Percentiles rank a stretch among this genome's conserved stretches.
These are phyloP conservation scores for Actinernus sp. DNA, from an alignment of 92 coral and sea anemone genomes.

Conservation along the genomic window DNA sequence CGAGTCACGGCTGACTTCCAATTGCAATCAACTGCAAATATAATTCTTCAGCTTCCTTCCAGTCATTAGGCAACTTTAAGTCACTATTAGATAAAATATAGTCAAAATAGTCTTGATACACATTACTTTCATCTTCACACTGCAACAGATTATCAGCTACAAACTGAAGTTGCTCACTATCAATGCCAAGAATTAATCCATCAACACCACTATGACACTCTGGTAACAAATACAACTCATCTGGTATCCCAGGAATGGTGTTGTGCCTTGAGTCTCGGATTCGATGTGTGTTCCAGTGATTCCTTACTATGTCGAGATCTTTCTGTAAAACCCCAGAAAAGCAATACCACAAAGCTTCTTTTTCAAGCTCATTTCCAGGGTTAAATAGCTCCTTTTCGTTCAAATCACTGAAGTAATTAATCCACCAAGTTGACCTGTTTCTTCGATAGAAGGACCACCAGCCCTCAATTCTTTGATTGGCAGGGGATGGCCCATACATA, in stretches of 20 bases:
- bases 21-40: constrained; percentile 25
- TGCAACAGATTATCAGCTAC: constrained; percentile 35
- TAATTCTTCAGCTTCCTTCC: constrained; percentile 48
- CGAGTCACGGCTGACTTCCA: constrained; percentile 14
- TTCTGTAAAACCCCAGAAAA: constrained; percentile 43
- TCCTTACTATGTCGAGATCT: constrained; percentile 52
- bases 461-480: constrained; percentile 48
- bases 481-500: constrained; percentile 40
- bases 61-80: constrained; percentile 25
- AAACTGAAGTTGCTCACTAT: constrained; percentile 14
- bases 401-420: constrained; percentile 56
- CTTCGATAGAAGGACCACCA: constrained; percentile 46
- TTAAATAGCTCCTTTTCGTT: constrained; percentile 26
- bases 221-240: constrained; percentile 49
- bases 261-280: constrained; percentile 56
- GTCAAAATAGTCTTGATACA: constrained; percentile 30
- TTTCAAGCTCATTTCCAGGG: constrained; percentile 49
- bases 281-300: constrained; percentile 67
- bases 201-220: constrained; percentile 54
- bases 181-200: constrained; percentile 17
- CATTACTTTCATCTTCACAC: constrained; percentile 29
- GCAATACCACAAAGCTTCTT: constrained; percentile 48
- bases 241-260: constrained; percentile 66
- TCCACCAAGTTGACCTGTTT: constrained; percentile 59
- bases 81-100: constrained; percentile 12